These are phyloP conservation scores for Caenorhabditis panamensis DNA, from an alignment of 2,888 invertebrate genomes.

Conservation along the genomic window DNA sequence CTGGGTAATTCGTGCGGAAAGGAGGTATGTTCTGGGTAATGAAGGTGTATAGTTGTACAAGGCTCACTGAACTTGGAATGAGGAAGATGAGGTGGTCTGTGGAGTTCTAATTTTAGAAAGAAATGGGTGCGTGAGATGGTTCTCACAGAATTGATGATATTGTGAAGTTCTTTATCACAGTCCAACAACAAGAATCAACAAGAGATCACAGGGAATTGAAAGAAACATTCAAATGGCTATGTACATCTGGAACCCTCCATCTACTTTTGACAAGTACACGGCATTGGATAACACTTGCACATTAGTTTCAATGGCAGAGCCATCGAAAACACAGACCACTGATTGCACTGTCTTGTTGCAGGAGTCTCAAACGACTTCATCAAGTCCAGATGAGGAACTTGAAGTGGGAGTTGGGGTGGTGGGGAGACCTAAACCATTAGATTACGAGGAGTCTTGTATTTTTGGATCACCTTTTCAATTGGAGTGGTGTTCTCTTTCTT, in stretches of 20 bases:
- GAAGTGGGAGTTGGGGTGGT: conserved; percentile 43
- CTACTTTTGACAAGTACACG: conserved; percentile 30
- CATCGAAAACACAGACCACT: conserved; percentile 54
- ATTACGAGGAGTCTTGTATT: neutral
- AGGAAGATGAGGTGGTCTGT: neutral
- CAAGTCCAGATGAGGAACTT: neutral
- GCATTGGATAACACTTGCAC: conserved; percentile 33
- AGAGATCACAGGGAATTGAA: conserved; percentile 26
- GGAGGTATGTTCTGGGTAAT: too few relatives aligned
- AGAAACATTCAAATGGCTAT: neutral
- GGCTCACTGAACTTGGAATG: neutral
- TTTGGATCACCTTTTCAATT: conserved; percentile 38
- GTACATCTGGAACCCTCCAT: neutral
- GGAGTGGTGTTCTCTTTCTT: conserved; percentile 22
- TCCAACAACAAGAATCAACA: conserved; percentile 25
- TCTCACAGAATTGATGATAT: neutral
- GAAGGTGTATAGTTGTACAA: conserved; percentile 20
- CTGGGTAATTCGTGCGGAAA: conserved; percentile 4
- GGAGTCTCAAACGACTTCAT: conserved; percentile 22
- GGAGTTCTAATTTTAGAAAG: too few relatives aligned
- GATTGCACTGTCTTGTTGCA: conserved; percentile 33
- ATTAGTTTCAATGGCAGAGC: conserved; percentile 35
- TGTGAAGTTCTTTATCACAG: conserved; percentile 1
- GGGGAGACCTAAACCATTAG: conserved; percentile 18
- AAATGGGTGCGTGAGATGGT: neutral